Base-by-base conservation (phyloP, 2,888 invertebrate genomes). In the Allygus modestus region DNA sequence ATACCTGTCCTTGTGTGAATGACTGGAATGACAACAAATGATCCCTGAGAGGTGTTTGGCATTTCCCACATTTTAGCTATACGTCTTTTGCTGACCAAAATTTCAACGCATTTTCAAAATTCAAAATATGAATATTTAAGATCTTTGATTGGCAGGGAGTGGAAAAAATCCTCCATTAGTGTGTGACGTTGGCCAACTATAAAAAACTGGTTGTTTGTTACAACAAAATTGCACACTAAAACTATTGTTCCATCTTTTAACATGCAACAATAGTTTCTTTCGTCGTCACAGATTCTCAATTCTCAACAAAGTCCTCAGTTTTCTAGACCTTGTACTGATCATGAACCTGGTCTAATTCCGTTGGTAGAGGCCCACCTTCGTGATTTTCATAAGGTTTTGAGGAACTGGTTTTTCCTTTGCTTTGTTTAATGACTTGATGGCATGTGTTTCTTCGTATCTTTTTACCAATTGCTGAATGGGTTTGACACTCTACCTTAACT, bases 391-490 rank as follows among this genome's bases (percentile, higher is more conserved):
- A n/a, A n/a, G 33, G 23, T 15, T 7, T 43, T 65, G 31, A 41
- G 17, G 9, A 15, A 20, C n/a, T 11, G 9, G 12, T 1, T 26
- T 37, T 20, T 31, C 26, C 5, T 61, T 61, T 20, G 51, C 7
- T 58, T 17, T n/a, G 15, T 81, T n/a, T 1, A 15, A 1, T 81
- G 37, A 23, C 20, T 54, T 23, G n/a, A 17, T 11, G 15, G 0
- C 20, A 17, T 31, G 15, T 7, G 9, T 77, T 73, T 83, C 83
- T 58, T 73, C 58, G 4, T 33, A 31, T 46, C 83, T 83, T 54
- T 41, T 83, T 0, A 33, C 46, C 20, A 83, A n/a, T 37, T 85
- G 85, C 41, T 82, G 82, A 28, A 85, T 77, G 31, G 82, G 82
- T 51, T 73, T 79, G 28, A 75, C 82, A 31, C 75, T 43, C 33